phyloP scores from a whole-genome alignment of 2,113 vertebrate genomes.

The Scopus umbretta region DNA sequence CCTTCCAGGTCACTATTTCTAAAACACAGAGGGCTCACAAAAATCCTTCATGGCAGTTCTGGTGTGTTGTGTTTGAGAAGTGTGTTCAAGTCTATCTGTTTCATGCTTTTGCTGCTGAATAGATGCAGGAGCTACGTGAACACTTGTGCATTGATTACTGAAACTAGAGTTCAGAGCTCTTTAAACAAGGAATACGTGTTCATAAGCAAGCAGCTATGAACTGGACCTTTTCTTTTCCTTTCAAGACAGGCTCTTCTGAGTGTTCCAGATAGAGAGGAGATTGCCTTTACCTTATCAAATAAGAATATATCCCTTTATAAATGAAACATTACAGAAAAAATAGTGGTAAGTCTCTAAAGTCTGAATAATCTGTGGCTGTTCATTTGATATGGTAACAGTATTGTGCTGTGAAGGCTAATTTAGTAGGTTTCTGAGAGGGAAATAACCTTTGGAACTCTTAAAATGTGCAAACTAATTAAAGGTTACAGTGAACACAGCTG shows the following conservation, averaged over 20 bases:
- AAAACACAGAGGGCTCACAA: background rate
- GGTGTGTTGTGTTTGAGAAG: background rate
- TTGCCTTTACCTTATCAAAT: background rate
- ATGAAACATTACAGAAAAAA: background rate
- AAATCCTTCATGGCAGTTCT: background rate
- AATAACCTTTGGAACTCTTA: conserved; percentile 23
- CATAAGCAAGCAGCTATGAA: background rate
- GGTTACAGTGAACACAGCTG: conserved; percentile 36
- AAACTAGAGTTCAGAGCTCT: background rate
- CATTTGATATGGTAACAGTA: background rate
- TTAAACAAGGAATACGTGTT: background rate
- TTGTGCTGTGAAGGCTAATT: background rate
- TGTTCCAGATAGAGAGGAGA: background rate
- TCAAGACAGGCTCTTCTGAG: background rate
- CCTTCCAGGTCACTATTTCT: background rate
- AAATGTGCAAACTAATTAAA: conserved; percentile 29
- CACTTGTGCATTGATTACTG: background rate
- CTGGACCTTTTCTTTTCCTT: background rate
- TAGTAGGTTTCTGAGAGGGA: background rate
- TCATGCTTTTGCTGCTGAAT: background rate
- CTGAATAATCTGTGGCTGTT: background rate
- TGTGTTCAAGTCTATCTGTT: background rate
- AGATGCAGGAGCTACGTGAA: background rate
- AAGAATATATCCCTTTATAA: background rate
- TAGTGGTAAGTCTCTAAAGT: background rate